Evolutionary conservation across 1,140 invertebrate genomes (phyloP).

Genomic region (Heliconius eleuchia): DNA sequence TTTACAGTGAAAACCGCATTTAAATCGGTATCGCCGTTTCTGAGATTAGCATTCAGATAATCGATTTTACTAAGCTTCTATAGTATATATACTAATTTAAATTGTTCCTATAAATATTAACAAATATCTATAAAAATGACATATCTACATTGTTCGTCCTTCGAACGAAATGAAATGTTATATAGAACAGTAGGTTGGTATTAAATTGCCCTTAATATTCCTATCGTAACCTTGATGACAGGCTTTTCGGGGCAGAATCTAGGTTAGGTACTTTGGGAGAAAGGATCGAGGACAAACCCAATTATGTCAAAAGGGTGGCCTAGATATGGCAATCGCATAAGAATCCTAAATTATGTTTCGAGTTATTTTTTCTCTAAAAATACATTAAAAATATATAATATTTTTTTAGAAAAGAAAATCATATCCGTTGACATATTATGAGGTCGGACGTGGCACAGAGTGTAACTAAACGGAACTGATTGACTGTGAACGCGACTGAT

Average conservation of each 20-base stretch:
- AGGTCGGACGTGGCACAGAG: too few relatives aligned
- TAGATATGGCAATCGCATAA: constrained; percentile 12
- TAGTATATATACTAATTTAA: neutral
- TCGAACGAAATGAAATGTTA: neutral
- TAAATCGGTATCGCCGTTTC: too few relatives aligned
- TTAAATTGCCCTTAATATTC: constrained; percentile 38
- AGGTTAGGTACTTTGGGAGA: constrained; percentile 37
- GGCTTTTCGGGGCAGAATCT: constrained; percentile 45
- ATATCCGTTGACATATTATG: too few relatives aligned
- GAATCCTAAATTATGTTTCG: neutral
- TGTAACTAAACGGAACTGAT: too few relatives aligned
- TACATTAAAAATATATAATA: too few relatives aligned
- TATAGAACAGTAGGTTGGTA: neutral
- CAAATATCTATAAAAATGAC: neutral
- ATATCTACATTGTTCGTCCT: neutral
- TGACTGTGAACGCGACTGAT: too few relatives aligned
- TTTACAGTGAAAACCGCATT: too few relatives aligned
- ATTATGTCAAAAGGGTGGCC: constrained; percentile 32
- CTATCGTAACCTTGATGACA: constrained; percentile 45
- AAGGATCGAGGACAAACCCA: constrained; percentile 40
- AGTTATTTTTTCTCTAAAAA: neutral
- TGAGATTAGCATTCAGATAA: too few relatives aligned
- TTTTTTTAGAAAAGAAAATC: too few relatives aligned
- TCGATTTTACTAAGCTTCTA: too few relatives aligned
- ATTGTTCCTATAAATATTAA: neutral